A percentile compares a stretch with the other conserved stretches of the same genome.
These are phyloP conservation scores for Nestor notabilis DNA, from an alignment of 2,113 vertebrate species.

Conservation along the genomic window DNA sequence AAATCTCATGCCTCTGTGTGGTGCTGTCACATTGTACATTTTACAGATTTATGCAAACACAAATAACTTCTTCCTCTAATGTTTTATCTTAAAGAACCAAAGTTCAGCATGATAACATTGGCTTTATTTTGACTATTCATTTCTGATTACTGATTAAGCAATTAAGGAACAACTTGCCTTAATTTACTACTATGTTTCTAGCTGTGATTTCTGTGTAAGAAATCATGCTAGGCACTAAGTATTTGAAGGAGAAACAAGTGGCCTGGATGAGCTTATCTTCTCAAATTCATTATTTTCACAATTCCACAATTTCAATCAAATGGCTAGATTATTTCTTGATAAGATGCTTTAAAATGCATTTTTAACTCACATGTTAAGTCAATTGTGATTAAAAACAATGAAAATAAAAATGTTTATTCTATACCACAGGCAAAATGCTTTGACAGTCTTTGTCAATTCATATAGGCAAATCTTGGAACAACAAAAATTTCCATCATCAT, in stretches of 20 bases:
- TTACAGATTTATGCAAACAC: not conserved
- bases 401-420: not conserved
- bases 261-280: not conserved
- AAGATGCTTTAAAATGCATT: not conserved
- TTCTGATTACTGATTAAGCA: not conserved
- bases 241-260: not conserved
- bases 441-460: not conserved
- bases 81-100: not conserved
- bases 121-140: not conserved
- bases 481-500: not conserved
- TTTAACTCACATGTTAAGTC: not conserved
- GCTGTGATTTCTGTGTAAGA: not conserved
- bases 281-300: not conserved
- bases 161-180: not conserved
- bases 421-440: not conserved
- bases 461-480: not conserved
- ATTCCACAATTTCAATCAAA: not conserved
- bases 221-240: not conserved
- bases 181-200: not conserved
- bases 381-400: not conserved
- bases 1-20: constrained; percentile 42
- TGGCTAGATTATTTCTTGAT: not conserved
- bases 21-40: constrained; percentile 48
- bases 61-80: not conserved
- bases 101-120: not conserved